phyloP scores from a whole-genome alignment of 2,888 invertebrate species.

The Aporophyla nigra region DNA sequence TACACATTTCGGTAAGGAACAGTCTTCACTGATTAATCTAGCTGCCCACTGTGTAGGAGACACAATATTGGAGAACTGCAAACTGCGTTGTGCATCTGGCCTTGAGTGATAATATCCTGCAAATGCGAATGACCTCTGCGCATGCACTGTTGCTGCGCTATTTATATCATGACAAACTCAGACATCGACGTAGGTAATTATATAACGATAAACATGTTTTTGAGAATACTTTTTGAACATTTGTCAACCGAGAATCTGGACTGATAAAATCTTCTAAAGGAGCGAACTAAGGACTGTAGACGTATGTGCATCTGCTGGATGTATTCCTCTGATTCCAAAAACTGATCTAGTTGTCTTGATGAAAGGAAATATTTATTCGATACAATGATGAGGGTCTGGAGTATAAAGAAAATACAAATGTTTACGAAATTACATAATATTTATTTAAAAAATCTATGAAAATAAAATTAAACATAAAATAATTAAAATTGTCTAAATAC shows the following conservation, averaged over 20 bases:
- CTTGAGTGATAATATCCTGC: slow-evolving; percentile 31
- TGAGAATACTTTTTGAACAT: neutral
- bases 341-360: neutral
- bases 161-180: slow-evolving; percentile 1
- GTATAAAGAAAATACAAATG: neutral
- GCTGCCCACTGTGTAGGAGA: neutral
- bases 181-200: neutral
- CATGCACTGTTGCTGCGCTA: neutral
- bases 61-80: neutral
- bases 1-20: neutral
- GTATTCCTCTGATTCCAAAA: neutral
- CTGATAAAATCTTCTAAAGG: neutral
- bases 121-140: slow-evolving; percentile 43
- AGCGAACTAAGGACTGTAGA: neutral
- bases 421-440: neutral
- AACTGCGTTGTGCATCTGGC: neutral
- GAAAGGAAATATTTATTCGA: neutral
- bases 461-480: neutral
- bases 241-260: neutral
- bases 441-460: neutral
- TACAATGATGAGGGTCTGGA: neutral
- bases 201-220: neutral
- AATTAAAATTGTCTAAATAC: neutral
- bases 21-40: neutral
- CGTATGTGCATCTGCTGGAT: neutral